Evolutionary conservation across 2,113 vertebrate genomes (phyloP).

Genomic region (Daboia siamensis): DNA sequence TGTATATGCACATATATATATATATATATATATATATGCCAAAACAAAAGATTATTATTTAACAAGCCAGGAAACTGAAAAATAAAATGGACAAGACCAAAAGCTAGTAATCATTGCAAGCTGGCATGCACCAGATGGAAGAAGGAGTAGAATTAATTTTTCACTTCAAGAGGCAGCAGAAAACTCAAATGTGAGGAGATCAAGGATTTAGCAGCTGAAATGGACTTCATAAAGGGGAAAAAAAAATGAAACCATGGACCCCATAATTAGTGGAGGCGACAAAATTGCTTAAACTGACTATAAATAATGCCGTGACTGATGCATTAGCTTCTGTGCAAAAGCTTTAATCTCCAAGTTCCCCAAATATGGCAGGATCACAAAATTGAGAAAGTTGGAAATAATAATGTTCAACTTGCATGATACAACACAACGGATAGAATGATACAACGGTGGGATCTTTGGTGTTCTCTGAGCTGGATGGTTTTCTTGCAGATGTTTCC

Average conservation of each 20-base stretch:
- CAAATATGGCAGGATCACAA: background rate
- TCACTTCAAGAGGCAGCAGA: background rate
- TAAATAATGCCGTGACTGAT: background rate
- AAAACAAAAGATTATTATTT: background rate
- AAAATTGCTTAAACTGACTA: background rate
- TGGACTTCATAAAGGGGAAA: background rate
- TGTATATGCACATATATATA: too few relatives aligned
- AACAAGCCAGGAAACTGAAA: background rate
- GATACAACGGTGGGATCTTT: too few relatives aligned
- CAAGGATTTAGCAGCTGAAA: background rate
- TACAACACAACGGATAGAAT: background rate
- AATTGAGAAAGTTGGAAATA: background rate
- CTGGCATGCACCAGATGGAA: background rate
- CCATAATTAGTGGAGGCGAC: background rate
- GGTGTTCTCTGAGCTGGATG: too few relatives aligned
- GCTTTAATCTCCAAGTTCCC: background rate
- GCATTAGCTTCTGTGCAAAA: background rate
- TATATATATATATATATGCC: background rate
- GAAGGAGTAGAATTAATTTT: background rate
- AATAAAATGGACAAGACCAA: background rate
- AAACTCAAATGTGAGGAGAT: background rate
- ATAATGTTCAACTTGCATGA: background rate
- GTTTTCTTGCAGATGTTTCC: too few relatives aligned
- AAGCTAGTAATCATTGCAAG: background rate
- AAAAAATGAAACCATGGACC: background rate